Evolutionary conservation across 2,797 vertebrate species (phyloP), one percentile per base, ranked within the genome.

Genomic region (Cryptoblepharus egeriae): DNA sequence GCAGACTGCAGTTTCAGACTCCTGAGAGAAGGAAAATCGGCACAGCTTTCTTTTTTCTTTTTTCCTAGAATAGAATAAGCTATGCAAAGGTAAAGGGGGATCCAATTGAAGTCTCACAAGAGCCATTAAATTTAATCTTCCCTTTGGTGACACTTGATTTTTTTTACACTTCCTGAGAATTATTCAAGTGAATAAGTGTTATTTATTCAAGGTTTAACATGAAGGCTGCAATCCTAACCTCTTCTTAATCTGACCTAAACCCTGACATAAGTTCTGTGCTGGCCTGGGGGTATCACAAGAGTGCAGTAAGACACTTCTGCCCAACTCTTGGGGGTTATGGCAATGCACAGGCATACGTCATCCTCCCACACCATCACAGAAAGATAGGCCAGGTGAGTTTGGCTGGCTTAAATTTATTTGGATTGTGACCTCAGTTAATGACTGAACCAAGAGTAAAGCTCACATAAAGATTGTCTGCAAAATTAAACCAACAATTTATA

Each of bases 1-100:
- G 60, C 24, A 73, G 81, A 75, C 69, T 77, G 55, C 52, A 79
- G 63, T 75, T 49, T 49, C 73, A 82, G 20, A 32, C 79, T 81
- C 71, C 26, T 63, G 61, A 11, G 42, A 77, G 11, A 64, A 77
- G 68, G n/a, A 60, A 77, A 65, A 73, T 35, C 32, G 28, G 26
- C 35, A 64, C 26, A 49, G 49, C 49, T 72, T 58, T 24, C 57
- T 83, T 55, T 20, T 28, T 55, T 65, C 45, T 55, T 75, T 82
- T 72, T 72, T 28, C 16, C 45, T 68, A 65, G 22, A 84, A 71
- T 30, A n/a, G 52, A 3, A 75, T 42, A 20, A 65, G 65, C 18
- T 22, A 79, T 82, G 39, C 24, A 58, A 80, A 30, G n/a, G 0
- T 0, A 15, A 70, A 16, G 1, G 2, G 63, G 32, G 1, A 42